Evolutionary conservation across 2,888 invertebrate genomes (phyloP).

Genomic region (Augiades crinisus): DNA sequence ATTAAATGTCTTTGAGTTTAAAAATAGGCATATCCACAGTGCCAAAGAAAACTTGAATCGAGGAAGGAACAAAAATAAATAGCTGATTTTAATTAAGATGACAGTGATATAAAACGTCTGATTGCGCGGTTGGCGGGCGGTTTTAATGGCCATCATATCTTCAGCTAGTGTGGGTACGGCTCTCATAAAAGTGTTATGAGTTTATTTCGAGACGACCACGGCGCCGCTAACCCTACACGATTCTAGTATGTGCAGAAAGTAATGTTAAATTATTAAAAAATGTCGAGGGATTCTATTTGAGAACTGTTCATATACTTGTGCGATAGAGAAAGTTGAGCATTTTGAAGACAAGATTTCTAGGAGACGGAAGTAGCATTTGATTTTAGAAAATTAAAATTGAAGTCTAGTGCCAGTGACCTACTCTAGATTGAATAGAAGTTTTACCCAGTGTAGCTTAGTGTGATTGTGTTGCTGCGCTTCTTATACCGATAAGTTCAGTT

Average conservation of each 20-base stretch:
- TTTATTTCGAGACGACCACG: slow-evolving; percentile 56
- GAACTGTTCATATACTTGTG: no score
- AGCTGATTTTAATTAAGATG: slow-evolving; percentile 72
- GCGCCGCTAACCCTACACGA: slow-evolving; percentile 8
- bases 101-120: slow-evolving; percentile 51
- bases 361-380: no score
- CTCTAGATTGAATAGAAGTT: no score
- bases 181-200: slow-evolving; percentile 76
- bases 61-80: slow-evolving; percentile 42
- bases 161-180: slow-evolving; percentile 43
- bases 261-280: slow-evolving; percentile 5
- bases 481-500: no score
- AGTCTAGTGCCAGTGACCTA: no score
- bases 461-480: no score
- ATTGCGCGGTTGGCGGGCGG: slow-evolving; percentile 60
- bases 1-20: neutral
- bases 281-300: no score
- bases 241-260: neutral
- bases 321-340: no score
- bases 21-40: neutral
- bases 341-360: no score
- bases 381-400: no score
- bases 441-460: no score
- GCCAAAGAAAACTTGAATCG: neutral
- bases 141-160: slow-evolving; percentile 70